Conservation (phyloP, 1,140 invertebrate genomes). For the Saccostrea echinata region DNA sequence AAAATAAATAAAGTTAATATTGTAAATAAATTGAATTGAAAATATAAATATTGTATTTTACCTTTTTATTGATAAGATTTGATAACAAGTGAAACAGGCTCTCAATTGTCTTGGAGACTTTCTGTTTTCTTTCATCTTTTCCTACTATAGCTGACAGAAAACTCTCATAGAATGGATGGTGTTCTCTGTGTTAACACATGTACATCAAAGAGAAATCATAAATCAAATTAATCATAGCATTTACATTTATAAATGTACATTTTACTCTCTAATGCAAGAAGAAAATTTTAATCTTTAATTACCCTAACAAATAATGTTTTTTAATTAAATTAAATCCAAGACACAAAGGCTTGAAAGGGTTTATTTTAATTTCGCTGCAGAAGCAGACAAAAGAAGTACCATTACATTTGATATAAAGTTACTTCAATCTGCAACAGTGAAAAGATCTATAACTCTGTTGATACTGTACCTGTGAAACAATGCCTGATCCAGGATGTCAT, state of each 20-base stretch:
- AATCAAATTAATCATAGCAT: too few species aligned
- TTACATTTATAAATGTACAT: too few species aligned
- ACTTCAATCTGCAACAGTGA: neutral
- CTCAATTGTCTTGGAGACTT: constrained; percentile 22
- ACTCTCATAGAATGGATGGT: constrained; percentile 6
- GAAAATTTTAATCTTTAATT: neutral
- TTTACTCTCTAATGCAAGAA: neutral
- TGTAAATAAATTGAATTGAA: neutral
- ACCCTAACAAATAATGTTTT: neutral
- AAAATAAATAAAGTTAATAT: neutral
- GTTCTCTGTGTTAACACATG: neutral
- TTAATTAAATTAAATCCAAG: too few species aligned
- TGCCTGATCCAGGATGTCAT: constrained; percentile 16
- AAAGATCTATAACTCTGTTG: neutral
- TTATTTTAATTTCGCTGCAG: too few species aligned
- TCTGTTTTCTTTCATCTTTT: neutral
- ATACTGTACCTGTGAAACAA: constrained; percentile 47
- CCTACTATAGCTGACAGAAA: neutral
- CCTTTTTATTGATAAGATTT: constrained; percentile 11
- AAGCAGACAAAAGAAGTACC: too few species aligned
- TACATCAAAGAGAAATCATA: too few species aligned
- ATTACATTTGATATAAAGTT: too few species aligned
- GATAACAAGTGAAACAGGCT: constrained; percentile 10
- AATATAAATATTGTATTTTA: neutral
- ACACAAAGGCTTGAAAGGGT: too few species aligned